Evolutionary conservation across 2,888 invertebrate genomes (phyloP), one percentile per base, ranked within the genome.

Genomic region (Diarsia rubi): DNA sequence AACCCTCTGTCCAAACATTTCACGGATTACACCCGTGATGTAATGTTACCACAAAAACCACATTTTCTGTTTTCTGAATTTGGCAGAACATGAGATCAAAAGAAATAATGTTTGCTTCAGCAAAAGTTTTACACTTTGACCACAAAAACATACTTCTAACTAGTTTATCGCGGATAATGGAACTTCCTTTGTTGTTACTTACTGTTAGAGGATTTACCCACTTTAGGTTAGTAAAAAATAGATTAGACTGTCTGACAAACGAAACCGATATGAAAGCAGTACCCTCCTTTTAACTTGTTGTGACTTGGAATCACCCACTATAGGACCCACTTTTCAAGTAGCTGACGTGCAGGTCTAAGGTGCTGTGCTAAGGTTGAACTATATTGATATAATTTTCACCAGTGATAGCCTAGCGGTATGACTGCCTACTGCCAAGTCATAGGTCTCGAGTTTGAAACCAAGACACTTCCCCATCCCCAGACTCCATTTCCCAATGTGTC

Each of bases 111-210:
- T 63, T 69, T 47, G 47, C n/a, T 68, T 21, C 21, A 19, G 14
- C 21, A 60, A 75, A 75, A 66, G 31, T 75, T 76, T 27, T 27
- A 75, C 27, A 57, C 76, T 59, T 49, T 31, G 31, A 37, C 44
- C 37, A 60, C 77, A 45, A 44, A 66, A 66, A 77, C 57, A 65
- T 57, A 44, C n/a, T 31, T 42, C 27, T 21, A 47, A 21, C 21
- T 57, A 57, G 21, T 66, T 76, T 76, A 59, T 76, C 47, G 12
- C 16, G 24, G 77, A 21, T 49, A 57, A 76, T 76, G n/a, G 31
- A 59, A 75, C 31, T 75, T 57, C 64, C 57, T 66, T 66, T 59
- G 31, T 47, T 49, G 19, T 66, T 64, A 45, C 0, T 16, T 24
- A 24, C 44, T 45, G 16, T 27, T 62, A 3, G 21, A 9, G 42